Base-by-base conservation (phyloP, 2,888 invertebrate genomes). In the Alcis repandata region DNA sequence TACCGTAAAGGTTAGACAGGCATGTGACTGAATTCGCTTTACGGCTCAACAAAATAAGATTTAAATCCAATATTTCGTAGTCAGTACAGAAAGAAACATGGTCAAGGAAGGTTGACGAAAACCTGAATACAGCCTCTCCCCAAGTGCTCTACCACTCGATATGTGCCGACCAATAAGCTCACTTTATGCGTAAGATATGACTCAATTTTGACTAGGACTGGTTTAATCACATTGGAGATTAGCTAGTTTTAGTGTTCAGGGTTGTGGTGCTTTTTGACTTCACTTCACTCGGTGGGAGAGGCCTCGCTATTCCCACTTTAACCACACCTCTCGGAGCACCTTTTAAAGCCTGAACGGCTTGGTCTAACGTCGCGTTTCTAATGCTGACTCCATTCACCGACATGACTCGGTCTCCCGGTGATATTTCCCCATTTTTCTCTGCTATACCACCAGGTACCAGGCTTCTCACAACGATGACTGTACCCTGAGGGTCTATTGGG, bases 361-460 rank as follows among this genome's bases (percentile, higher is more conserved):
- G 97, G 87, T 99, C 99, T 70, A 99, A 92, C 0, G 97, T 97
- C 36, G 98, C 97, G 86, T 98, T 98, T 82, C 97, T 98, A 75
- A 99, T 95, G 83, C 96, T 96, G 74, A 95, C 96, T 76, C 98
- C 98, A 85, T 99, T 99, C 11, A 99, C 99, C 46, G 97, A 97
- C 79, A 98, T 95, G 22, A 98, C 95, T 73, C 99, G 95, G 90
- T 99, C 99, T 22, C 99, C 99, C 0, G 99, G 99, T 75, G 98
- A 97, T 71, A 99, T 96, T 66, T 98, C 95, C 43, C 99, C 99
- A 84, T 98, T 98, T 74, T 96, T 95, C 91, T 99, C 98, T 15
- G 99, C 99, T n/a, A 98, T 97, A 38, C 99, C 99, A 63, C 99
- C 98, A 36, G 99, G 99, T 61, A 99, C 99, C 74, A 99, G 95